These are phyloP conservation scores for Procambarus clarkii DNA, from an alignment of 1,140 invertebrate species.

Conservation along the genomic window DNA sequence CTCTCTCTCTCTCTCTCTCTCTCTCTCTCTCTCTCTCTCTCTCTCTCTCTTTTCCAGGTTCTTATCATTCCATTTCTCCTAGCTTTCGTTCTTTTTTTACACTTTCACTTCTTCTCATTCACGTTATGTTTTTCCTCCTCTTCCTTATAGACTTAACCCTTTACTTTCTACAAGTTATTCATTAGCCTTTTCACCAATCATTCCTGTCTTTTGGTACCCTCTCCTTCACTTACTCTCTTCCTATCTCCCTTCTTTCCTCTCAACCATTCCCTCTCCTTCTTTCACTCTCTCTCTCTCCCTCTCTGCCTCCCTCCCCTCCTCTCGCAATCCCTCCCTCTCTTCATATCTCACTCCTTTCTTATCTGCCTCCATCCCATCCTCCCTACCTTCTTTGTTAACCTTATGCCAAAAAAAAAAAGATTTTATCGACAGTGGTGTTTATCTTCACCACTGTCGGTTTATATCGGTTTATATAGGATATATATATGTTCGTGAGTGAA, in stretches of 20 bases:
- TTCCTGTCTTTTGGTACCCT: background rate
- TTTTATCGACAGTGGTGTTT: no score
- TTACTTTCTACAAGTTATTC: background rate
- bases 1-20: constrained; percentile 1
- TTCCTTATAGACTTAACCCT: background rate
- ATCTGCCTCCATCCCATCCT: no score
- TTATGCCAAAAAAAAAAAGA: no score
- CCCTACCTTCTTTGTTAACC: no score
- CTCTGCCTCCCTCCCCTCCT: no score
- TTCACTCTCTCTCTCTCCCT: background rate
- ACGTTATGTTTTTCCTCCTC: background rate
- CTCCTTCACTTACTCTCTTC: background rate
- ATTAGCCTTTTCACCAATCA: background rate
- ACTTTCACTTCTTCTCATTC: background rate
- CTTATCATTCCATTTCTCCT: background rate
- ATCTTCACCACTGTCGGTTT: no score
- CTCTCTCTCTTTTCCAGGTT: background rate
- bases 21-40: background rate
- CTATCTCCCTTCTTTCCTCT: background rate
- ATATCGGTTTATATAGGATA: background rate
- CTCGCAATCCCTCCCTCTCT: no score
- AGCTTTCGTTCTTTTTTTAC: no score
- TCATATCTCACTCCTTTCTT: no score
- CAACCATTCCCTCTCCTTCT: background rate
- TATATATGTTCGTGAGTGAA: no score